Conservation (phyloP, 2,797 vertebrate species). For the Myiothlypis coronata region DNA sequence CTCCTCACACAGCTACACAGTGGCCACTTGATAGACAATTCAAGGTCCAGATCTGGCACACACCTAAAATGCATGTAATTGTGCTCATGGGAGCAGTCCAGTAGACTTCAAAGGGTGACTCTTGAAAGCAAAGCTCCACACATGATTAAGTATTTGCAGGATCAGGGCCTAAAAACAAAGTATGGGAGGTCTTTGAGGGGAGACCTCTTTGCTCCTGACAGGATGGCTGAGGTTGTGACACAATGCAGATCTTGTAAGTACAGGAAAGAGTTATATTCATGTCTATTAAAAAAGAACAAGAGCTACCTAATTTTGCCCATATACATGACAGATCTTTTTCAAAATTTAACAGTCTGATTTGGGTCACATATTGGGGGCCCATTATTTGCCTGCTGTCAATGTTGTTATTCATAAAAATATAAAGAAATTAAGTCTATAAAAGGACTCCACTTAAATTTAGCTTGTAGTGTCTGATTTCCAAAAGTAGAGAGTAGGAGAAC, state of each 20-base stretch:
- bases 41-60: neutral
- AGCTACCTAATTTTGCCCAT: neutral
- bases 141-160: conserved; percentile 11
- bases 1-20: neutral
- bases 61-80: neutral
- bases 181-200: neutral
- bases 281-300: neutral
- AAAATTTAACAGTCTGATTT: neutral
- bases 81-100: neutral
- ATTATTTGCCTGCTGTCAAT: neutral
- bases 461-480: neutral
- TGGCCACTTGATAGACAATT: neutral
- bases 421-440: neutral
- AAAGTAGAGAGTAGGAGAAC: neutral
- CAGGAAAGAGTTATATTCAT: neutral
- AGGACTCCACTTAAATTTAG: neutral
- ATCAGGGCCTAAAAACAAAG: neutral
- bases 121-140: conserved; percentile 11
- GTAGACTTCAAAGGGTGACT: conserved; percentile 11
- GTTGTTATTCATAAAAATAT: neutral
- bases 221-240: neutral
- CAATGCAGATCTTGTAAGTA: neutral
- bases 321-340: neutral
- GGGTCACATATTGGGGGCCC: neutral
- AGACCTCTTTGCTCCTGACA: neutral